A percentile compares a stretch with the other conserved stretches of the same genome.
phyloP scores from a whole-genome alignment of 2,797 vertebrate genomes.

The Gambelia wislizenii region DNA sequence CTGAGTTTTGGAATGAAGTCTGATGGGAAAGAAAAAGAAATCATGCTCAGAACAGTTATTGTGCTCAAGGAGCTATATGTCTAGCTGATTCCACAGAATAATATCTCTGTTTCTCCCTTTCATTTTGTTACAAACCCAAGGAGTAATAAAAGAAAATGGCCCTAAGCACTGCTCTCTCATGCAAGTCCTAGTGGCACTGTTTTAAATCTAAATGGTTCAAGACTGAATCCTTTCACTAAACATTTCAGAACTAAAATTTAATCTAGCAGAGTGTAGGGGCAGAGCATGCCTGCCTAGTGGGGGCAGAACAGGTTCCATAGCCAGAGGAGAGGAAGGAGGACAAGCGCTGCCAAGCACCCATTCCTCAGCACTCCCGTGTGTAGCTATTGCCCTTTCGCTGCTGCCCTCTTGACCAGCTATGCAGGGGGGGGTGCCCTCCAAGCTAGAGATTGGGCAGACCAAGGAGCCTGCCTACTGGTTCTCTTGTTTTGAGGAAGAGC shows the following conservation, averaged over 20 bases:
- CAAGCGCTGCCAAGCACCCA: background rate
- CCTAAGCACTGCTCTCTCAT: slow-evolving; percentile 4
- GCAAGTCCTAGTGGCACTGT: background rate
- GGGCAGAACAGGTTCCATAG: background rate
- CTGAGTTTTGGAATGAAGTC: slow-evolving; percentile 57
- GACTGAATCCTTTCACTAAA: background rate
- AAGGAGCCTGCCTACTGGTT: no score
- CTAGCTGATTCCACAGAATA: slow-evolving; percentile 20
- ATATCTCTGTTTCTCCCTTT: slow-evolving; percentile 8
- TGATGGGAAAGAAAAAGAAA: slow-evolving; percentile 57
- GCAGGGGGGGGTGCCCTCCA: no score
- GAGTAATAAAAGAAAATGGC: slow-evolving; percentile 44
- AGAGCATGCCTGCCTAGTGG: background rate
- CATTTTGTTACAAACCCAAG: slow-evolving; percentile 46
- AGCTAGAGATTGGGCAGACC: no score
- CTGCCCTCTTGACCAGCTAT: no score
- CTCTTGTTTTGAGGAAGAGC: no score
- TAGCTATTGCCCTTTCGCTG: no score
- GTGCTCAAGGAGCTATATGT: slow-evolving; percentile 25
- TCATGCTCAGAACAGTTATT: slow-evolving; percentile 18
- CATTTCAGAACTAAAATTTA: background rate
- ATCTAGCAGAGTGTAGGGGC: background rate
- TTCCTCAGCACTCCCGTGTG: background rate
- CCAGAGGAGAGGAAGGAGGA: background rate
- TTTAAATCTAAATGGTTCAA: slow-evolving; percentile 36